phyloP scores from a whole-genome alignment of 2,888 invertebrate genomes.

The Lysandra bellargus region DNA sequence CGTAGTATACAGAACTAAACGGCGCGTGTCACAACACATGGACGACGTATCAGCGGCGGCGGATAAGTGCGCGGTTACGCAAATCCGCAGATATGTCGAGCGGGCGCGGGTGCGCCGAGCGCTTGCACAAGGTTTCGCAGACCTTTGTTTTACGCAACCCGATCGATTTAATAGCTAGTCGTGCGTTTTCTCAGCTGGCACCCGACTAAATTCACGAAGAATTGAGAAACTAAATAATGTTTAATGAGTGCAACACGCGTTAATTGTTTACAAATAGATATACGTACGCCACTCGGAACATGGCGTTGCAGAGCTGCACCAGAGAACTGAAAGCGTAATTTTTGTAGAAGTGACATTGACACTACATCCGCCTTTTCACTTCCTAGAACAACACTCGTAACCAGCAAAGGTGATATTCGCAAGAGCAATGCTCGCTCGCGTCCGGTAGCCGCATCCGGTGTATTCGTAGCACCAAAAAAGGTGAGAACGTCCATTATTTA shows the following conservation, averaged over 20 bases:
- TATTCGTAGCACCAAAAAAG: slow-evolving; percentile 77
- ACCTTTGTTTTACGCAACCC: slow-evolving; percentile 81
- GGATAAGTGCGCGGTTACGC: slow-evolving; percentile 80
- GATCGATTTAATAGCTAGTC: slow-evolving; percentile 78
- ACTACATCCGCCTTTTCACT: slow-evolving; percentile 64
- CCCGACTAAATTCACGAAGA: slow-evolving; percentile 44
- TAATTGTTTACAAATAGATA: slow-evolving; percentile 49
- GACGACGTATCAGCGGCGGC: slow-evolving; percentile 72
- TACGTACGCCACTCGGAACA: slow-evolving; percentile 50
- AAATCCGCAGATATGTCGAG: slow-evolving; percentile 79
- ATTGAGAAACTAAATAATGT: slow-evolving; percentile 32
- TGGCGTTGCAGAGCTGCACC: slow-evolving; percentile 48
- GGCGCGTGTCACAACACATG: slow-evolving; percentile 74
- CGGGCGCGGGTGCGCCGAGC: slow-evolving; percentile 68
- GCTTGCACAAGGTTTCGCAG: slow-evolving; percentile 80
- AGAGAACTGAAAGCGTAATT: slow-evolving; percentile 39
- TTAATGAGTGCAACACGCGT: background rate
- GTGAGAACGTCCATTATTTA: slow-evolving; percentile 75
- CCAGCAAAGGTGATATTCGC: slow-evolving; percentile 55
- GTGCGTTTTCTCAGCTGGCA: slow-evolving; percentile 75
- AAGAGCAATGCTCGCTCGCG: slow-evolving; percentile 68
- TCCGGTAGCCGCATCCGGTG: slow-evolving; percentile 77
- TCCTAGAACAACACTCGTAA: slow-evolving; percentile 48
- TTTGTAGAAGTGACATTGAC: slow-evolving; percentile 59
- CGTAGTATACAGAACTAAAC: slow-evolving; percentile 62